Conservation (phyloP, 2,888 invertebrate species). For the Periphyllus acericola region DNA sequence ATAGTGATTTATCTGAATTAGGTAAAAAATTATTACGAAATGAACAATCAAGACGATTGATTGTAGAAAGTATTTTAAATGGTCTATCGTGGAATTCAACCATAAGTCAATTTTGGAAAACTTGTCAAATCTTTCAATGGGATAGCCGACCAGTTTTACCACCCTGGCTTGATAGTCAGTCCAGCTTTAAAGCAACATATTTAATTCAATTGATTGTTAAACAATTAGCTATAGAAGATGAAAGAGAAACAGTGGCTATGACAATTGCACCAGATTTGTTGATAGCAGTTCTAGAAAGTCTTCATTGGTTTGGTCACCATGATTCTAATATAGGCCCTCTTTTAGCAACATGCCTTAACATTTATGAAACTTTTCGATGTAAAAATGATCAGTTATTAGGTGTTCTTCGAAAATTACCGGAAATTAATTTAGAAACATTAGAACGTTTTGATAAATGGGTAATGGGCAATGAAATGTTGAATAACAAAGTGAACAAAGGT, state of each 20-base stretch:
- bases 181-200: constrained; percentile 82
- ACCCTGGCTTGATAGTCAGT: constrained; percentile 84
- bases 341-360: constrained; percentile 72
- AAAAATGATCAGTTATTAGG: constrained; percentile 77
- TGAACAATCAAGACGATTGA: constrained; percentile 73
- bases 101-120: constrained; percentile 54
- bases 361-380: constrained; percentile 85
- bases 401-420: constrained; percentile 83
- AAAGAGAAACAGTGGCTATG: constrained; percentile 74
- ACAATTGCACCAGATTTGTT: constrained; percentile 70
- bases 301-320: constrained; percentile 89
- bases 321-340: constrained; percentile 82
- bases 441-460: constrained; percentile 89
- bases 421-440: constrained; percentile 81
- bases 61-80: constrained; percentile 60
- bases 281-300: constrained; percentile 79
- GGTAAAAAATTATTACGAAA: constrained; percentile 79
- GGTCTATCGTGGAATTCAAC: constrained; percentile 57
- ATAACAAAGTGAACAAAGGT: constrained; percentile 86
- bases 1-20: constrained; percentile 76
- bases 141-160: constrained; percentile 72
- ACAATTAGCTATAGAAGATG: constrained; percentile 74
- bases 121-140: constrained; percentile 54
- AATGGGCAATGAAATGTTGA: constrained; percentile 65
- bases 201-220: constrained; percentile 79